Evolutionary conservation across 2,113 vertebrate genomes (phyloP).

Genomic region (Thunnus maccoyii): DNA sequence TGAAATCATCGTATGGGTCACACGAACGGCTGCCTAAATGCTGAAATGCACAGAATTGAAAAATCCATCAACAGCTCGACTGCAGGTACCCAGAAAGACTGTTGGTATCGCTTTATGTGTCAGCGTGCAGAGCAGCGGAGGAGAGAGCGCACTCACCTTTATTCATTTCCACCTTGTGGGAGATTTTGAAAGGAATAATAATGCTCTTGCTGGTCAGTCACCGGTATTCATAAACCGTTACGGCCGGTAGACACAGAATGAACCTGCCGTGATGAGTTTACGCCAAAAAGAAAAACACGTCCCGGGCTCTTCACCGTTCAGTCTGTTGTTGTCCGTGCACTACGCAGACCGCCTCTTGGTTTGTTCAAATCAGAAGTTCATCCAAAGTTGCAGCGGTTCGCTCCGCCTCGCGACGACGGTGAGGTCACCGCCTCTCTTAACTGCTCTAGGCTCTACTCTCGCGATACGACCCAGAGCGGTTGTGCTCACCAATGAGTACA

Average conservation of each 20-base stretch:
- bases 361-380: constrained; percentile 85
- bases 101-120: not conserved
- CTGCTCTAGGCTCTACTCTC: constrained; percentile 55
- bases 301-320: constrained; percentile 28
- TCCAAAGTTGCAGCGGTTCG: constrained; percentile 83
- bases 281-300: constrained; percentile 1
- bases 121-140: not conserved
- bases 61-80: not conserved
- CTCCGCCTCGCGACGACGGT: constrained; percentile 74
- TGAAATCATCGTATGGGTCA: not conserved
- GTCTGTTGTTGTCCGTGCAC: constrained; percentile 36
- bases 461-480: constrained; percentile 55
- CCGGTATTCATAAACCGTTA: constrained; percentile 16
- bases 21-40: not conserved
- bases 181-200: constrained; percentile 25
- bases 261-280: constrained; percentile 14
- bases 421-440: constrained; percentile 76
- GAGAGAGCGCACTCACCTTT: constrained; percentile 68
- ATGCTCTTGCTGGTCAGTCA: constrained; percentile 29
- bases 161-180: constrained; percentile 61
- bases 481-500: fast-evolving
- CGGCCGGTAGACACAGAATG: not conserved
- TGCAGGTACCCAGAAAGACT: not conserved
- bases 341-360: constrained; percentile 65
- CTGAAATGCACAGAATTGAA: not conserved